A percentile compares a stretch with the other conserved stretches of the same genome.
Conservation (phyloP, 2,113 vertebrate species). For the Nestor notabilis region DNA sequence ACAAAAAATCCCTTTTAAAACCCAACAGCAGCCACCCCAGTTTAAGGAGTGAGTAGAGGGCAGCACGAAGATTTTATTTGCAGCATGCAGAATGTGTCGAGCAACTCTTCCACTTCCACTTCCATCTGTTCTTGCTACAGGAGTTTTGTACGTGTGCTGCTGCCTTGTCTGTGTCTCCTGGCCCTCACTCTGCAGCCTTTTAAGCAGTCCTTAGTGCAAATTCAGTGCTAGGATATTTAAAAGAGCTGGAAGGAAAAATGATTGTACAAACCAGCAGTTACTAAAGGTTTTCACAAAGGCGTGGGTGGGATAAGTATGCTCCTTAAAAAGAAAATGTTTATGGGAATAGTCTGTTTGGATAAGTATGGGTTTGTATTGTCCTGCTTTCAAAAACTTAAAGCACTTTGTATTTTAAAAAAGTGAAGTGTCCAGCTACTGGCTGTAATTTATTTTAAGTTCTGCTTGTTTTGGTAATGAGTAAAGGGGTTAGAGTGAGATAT, state of each 20-base stretch:
- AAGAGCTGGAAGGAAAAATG: not conserved
- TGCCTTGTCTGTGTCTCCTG: not conserved
- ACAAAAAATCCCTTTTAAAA: not conserved
- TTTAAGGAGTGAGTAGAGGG: not conserved
- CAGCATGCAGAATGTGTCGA: not conserved
- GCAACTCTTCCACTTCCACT: not conserved
- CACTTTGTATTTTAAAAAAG: not conserved
- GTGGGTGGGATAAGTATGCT: not conserved
- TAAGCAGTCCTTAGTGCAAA: not conserved
- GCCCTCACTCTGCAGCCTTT: not conserved
- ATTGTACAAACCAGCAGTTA: conserved; percentile 14
- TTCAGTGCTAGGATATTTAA: not conserved
- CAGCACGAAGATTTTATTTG: not conserved
- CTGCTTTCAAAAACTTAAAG: not conserved
- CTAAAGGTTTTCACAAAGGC: not conserved
- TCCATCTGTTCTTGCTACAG: not conserved
- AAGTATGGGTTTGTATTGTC: not conserved
- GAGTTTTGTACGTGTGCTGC: not conserved
- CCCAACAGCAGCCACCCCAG: not conserved
- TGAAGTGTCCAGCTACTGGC: not conserved
- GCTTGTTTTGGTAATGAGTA: not conserved
- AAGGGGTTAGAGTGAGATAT: not conserved
- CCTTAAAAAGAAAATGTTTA: not conserved
- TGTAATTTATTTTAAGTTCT: not conserved
- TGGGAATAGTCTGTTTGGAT: not conserved